These are phyloP conservation scores for Acrobasis suavella DNA, from an alignment of 2,888 invertebrate genomes.

Conservation along the genomic window DNA sequence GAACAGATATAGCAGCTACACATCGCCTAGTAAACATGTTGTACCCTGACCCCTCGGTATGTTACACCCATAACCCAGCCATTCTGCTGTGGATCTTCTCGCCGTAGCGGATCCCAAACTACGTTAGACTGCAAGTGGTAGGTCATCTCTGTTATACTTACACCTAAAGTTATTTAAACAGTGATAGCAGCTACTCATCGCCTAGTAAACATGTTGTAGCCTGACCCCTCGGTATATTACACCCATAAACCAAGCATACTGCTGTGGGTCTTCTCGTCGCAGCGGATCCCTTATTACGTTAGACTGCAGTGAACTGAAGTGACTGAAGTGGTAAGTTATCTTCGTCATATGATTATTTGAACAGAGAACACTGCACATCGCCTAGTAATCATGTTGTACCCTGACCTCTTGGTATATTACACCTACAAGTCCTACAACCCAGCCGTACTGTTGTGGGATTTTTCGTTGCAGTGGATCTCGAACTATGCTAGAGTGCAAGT, in stretches of 20 bases:
- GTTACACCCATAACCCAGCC: constrained; percentile 72
- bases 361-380: constrained; percentile 63
- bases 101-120: constrained; percentile 59
- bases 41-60: constrained; percentile 55
- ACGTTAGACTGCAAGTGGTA: constrained; percentile 37
- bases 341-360: too few relatives aligned
- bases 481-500: too few relatives aligned
- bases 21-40: constrained; percentile 58
- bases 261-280: constrained; percentile 69
- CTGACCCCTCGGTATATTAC: constrained; percentile 60
- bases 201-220: constrained; percentile 54
- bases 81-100: constrained; percentile 69
- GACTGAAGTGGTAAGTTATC: too few relatives aligned
- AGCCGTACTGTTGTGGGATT: constrained; percentile 67
- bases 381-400: constrained; percentile 54
- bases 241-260: constrained; percentile 71
- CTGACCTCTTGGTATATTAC: constrained; percentile 60
- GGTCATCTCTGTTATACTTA: too few relatives aligned
- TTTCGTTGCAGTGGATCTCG: constrained; percentile 51
- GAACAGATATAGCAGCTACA: too few relatives aligned
- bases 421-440: constrained; percentile 76
- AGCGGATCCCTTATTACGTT: constrained; percentile 56
- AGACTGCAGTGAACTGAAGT: too few relatives aligned
- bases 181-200: constrained; percentile 66
- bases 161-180: too few relatives aligned